Base-by-base conservation (phyloP, 2,888 invertebrate species). In the Dinocampus coccinellae region DNA sequence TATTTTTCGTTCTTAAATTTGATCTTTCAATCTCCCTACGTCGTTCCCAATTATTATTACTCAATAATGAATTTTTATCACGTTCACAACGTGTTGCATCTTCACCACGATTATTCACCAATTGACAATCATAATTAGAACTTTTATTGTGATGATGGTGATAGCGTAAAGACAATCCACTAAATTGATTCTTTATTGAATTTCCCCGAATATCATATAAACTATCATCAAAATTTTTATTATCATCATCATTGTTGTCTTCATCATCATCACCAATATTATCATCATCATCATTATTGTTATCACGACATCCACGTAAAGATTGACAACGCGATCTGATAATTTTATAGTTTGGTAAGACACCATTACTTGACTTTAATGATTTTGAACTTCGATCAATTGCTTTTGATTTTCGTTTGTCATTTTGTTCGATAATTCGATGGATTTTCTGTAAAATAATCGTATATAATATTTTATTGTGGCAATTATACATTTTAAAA, bases 251-350 rank as follows among this genome's bases (percentile, higher is more conserved):
- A n/a, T n/a, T n/a, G n/a, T n/a, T n/a, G n/a, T n/a, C n/a, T n/a
- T n/a, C n/a, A n/a, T n/a, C n/a, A n/a, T n/a, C n/a, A n/a, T n/a
- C n/a, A n/a, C n/a, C n/a, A n/a, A n/a, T n/a, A n/a, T n/a, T n/a
- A n/a, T n/a, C n/a, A n/a, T n/a, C n/a, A n/a, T n/a, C n/a, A n/a
- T n/a, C n/a, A n/a, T n/a, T n/a, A n/a, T n/a, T n/a, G n/a, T n/a
- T n/a, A n/a, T n/a, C n/a, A n/a, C n/a, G n/a, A n/a, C n/a, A n/a
- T n/a, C 36, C 63, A 0, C 61, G 36, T 7, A 82, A 78, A 33
- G 83, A 77, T 73, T 85, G 83, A 9, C 83, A 81, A 39, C 81
- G 80, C 22, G 85, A 82, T 13, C 82, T 83, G 65, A 81, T 81
- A 76, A 84, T 78, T 62, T 79, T 82, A 76, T 79, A 82, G 76